A percentile compares a stretch with the other conserved stretches of the same genome.
These are phyloP conservation scores for Bostrychus sinensis DNA, from an alignment of 2,113 vertebrate species.

Conservation along the genomic window DNA sequence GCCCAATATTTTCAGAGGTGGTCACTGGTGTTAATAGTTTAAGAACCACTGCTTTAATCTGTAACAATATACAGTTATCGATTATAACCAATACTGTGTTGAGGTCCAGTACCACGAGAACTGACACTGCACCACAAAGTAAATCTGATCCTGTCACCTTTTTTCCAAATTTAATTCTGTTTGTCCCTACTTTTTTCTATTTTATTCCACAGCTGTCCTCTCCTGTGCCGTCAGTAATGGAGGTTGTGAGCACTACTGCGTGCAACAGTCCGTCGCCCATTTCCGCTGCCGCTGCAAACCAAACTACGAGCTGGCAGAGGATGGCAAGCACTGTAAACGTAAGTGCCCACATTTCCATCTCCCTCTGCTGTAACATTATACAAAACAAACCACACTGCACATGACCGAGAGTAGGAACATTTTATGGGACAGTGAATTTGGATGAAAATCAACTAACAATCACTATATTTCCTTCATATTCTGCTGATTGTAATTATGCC, in stretches of 20 bases:
- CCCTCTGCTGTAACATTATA: constrained; percentile 18
- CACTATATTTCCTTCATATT: constrained; percentile 23
- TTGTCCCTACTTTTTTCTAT: not conserved
- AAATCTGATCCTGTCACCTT: no score
- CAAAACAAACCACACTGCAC: constrained; percentile 14
- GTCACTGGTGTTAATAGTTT: no score
- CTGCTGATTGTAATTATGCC: constrained; percentile 47
- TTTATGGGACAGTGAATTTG: not conserved
- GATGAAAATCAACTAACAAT: constrained; percentile 30
- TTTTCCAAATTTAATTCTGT: no score
- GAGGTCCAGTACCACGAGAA: no score
- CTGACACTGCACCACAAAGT: no score
- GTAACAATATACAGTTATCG: no score
- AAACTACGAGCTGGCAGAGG: constrained; percentile 81
- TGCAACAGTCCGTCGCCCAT: constrained; percentile 83
- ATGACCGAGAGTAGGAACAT: constrained; percentile 6
- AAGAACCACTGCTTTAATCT: no score
- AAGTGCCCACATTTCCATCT: constrained; percentile 57
- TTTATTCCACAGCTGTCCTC: constrained; percentile 75
- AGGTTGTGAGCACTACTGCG: constrained; percentile 89
- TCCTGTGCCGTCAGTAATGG: constrained; percentile 88
- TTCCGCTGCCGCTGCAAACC: constrained; percentile 87
- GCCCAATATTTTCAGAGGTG: no score
- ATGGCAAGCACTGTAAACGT: constrained; percentile 84
- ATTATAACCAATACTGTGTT: no score